Conservation (phyloP, 1,140 invertebrate genomes). For the Calosoma granatense region DNA sequence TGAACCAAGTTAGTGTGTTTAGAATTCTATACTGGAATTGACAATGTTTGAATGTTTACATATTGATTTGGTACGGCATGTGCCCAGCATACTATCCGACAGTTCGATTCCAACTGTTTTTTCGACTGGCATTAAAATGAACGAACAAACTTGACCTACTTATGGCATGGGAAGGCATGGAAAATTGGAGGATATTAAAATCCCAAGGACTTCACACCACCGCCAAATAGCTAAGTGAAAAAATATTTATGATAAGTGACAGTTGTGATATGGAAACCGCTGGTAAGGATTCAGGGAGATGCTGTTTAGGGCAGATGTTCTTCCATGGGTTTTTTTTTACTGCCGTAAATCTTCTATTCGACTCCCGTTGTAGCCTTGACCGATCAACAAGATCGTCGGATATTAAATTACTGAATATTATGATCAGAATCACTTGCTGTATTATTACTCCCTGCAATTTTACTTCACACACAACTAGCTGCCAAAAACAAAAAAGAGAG, state of each 20-base stretch:
- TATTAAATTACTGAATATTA: too few relatives aligned
- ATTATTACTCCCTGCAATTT: too few relatives aligned
- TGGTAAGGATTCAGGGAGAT: too few relatives aligned
- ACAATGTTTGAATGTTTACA: conserved; percentile 4
- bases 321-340: too few relatives aligned
- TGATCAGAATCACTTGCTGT: too few relatives aligned
- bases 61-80: background rate
- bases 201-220: background rate
- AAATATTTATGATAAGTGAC: background rate
- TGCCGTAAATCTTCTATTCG: background rate
- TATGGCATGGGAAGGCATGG: background rate
- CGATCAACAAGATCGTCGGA: too few relatives aligned
- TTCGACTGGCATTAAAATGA: background rate
- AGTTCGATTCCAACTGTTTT: background rate
- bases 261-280: background rate
- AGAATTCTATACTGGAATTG: conserved; percentile 5
- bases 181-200: background rate
- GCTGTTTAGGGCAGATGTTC: too few relatives aligned
- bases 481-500: too few relatives aligned
- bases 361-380: background rate
- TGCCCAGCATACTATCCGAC: background rate
- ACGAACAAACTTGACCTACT: background rate
- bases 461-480: too few relatives aligned
- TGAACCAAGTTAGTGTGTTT: background rate
- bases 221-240: background rate